Base-by-base conservation (phyloP, 1,140 invertebrate genomes). In the Spodoptera litura region DNA sequence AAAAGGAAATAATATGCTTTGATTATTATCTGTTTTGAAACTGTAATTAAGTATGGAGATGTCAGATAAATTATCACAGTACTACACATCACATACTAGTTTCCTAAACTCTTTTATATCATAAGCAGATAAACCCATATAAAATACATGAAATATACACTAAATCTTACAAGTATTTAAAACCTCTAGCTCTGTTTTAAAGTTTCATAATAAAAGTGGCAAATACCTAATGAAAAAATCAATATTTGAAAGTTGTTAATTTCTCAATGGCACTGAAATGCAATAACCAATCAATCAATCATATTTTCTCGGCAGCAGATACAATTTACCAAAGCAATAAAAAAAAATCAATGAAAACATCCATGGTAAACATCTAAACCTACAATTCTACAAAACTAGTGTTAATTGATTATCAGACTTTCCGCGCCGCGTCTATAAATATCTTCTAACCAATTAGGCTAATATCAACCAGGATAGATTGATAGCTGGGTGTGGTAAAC, bases 351-450 rank as follows among this genome's bases (percentile, higher is more conserved):
- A 71, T 71, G 55, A 70, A 59, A 78, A 78, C 66, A 78, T 52
- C 38, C 38, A 70, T 61, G 76, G 51, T 71, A 71, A 68, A 78
- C 53, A 73, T 66, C 13, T 56, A 55, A 51, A 49, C 59, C 61
- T 66, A 62, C 59, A 64, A 66, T 15, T 62, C 25, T 52, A 62
- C 56, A 79, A 81, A 79, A 85, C 82, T 70, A 81, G 79, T 72
- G 59, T 80, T 84, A 88, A 88, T 86, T 87, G 81, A 85, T 83
- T 83, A 86, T 71, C 81, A 87, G 83, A 78, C 87, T 88, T 88
- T 90, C 86, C 87, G 86, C 75, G 77, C 75, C 82, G 83, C 72
- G 76, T 89, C 92, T 93, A 93, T 87, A 92, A 93, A 93, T 93
- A 93, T 88, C 88, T 78, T 61, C 59, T 68, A 74, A 84, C 84